Evolutionary conservation across 2,888 invertebrate genomes (phyloP).

Genomic region (Halictus quadricinctus): DNA sequence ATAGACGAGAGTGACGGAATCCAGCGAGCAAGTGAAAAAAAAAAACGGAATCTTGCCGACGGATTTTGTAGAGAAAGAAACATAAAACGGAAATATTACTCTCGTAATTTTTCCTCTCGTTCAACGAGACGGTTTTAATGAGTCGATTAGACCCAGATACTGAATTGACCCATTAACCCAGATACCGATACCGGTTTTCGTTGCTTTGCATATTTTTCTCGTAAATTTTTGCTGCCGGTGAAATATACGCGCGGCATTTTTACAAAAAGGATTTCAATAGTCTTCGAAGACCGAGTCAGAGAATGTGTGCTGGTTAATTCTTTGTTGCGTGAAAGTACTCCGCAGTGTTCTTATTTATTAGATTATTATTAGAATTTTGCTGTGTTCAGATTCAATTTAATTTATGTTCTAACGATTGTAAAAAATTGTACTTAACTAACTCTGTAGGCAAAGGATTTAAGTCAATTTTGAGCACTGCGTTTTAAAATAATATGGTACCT

Average conservation of each 20-base stretch:
- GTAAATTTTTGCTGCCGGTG: not conserved
- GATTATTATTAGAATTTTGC: not conserved
- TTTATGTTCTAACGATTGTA: not conserved
- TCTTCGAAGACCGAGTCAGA: not conserved
- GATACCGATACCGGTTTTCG: not conserved
- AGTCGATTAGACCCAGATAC: constrained; percentile 7
- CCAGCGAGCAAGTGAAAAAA: not conserved
- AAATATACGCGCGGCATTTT: not conserved
- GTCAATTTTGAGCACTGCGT: no score
- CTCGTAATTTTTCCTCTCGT: not conserved
- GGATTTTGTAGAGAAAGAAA: not conserved
- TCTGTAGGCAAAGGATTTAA: no score
- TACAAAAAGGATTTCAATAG: not conserved
- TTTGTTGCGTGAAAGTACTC: not conserved
- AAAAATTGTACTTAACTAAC: no score
- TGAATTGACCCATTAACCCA: not conserved
- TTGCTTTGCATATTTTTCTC: not conserved
- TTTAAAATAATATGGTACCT: no score
- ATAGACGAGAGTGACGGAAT: constrained; percentile 1
- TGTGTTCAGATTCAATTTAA: not conserved
- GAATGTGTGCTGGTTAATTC: not conserved
- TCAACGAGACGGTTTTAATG: not conserved
- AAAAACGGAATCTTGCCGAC: not conserved
- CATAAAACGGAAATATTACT: not conserved
- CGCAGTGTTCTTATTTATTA: not conserved